Evolutionary conservation across 2,888 invertebrate species (phyloP).

Genomic region (Sphinx pinastri): DNA sequence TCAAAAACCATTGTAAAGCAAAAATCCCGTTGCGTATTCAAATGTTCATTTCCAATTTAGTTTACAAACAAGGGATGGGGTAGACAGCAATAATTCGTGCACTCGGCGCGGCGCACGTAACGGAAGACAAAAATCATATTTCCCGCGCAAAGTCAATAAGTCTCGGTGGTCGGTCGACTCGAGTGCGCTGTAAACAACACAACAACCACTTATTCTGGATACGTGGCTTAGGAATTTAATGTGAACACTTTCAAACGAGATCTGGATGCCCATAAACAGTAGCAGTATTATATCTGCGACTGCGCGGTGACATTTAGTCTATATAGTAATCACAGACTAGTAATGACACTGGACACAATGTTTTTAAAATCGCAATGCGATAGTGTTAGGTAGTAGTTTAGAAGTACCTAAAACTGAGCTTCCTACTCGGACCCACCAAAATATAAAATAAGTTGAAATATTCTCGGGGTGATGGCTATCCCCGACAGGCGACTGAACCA

Average conservation of each 20-base stretch:
- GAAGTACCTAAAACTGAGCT: too few species aligned
- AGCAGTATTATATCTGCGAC: too few species aligned
- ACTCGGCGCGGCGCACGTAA: conserved; percentile 16
- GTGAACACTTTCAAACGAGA: neutral
- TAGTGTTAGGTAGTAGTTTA: too few species aligned
- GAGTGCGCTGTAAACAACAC: conserved; percentile 33
- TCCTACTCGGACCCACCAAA: too few species aligned
- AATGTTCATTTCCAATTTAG: conserved; percentile 23
- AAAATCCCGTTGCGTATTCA: conserved; percentile 15
- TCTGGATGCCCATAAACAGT: too few species aligned
- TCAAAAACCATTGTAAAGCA: conserved; percentile 7
- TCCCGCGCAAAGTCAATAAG: conserved; percentile 30
- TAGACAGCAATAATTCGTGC: conserved; percentile 21
- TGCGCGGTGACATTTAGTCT: too few species aligned
- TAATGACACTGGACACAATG: too few species aligned
- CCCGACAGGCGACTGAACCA: too few species aligned
- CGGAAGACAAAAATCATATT: conserved; percentile 33
- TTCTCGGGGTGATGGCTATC: too few species aligned
- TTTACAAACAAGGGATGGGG: conserved; percentile 7
- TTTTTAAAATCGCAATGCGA: too few species aligned
- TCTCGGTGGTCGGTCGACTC: conserved; percentile 28
- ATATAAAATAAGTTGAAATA: too few species aligned
- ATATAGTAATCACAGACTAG: too few species aligned
- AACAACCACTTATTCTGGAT: conserved; percentile 26
- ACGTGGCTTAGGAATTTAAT: conserved; percentile 10